phyloP scores from a whole-genome alignment of 1,140 invertebrate genomes.

The Lepidurus packardi region DNA sequence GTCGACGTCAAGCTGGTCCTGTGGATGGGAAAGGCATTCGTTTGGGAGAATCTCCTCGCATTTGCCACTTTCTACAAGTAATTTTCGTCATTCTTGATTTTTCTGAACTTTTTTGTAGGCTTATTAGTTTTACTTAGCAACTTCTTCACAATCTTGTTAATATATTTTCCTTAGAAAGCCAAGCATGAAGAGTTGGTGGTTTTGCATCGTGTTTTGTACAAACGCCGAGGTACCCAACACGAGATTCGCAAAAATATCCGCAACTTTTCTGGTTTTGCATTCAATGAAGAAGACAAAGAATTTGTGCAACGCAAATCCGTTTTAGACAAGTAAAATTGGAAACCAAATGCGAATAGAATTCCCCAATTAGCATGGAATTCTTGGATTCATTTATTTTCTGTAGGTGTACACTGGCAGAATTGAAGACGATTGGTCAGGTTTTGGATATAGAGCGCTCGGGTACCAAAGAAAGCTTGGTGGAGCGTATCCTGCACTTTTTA shows the following conservation, averaged over 20 bases:
- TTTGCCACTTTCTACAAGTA: no score
- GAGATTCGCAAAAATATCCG: constrained; percentile 37
- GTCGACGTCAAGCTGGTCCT: no score
- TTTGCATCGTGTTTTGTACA: constrained; percentile 36
- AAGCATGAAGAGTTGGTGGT: constrained; percentile 30
- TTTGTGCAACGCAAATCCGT: constrained; percentile 30
- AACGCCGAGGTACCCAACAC: constrained; percentile 30
- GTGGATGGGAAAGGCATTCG: no score
- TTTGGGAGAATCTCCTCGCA: no score
- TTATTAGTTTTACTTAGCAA: no score
- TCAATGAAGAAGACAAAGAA: constrained; percentile 33
- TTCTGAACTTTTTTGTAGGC: no score
- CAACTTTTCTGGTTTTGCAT: constrained; percentile 37
- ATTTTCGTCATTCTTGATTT: no score
- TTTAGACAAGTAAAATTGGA: constrained; percentile 31
- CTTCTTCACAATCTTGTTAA: no score
- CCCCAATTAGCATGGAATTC: not conserved
- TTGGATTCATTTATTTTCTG: constrained; percentile 26
- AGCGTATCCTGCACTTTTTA: constrained; percentile 36
- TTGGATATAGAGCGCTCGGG: constrained; percentile 31
- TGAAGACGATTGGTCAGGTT: constrained; percentile 33
- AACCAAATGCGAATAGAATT: not conserved
- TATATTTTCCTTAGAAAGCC: constrained; percentile 33
- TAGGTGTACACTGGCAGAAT: constrained; percentile 24
- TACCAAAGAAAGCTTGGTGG: constrained; percentile 33